These are phyloP conservation scores for Malurus cyaneus DNA, from an alignment of 2,113 vertebrate species.

Conservation along the genomic window DNA sequence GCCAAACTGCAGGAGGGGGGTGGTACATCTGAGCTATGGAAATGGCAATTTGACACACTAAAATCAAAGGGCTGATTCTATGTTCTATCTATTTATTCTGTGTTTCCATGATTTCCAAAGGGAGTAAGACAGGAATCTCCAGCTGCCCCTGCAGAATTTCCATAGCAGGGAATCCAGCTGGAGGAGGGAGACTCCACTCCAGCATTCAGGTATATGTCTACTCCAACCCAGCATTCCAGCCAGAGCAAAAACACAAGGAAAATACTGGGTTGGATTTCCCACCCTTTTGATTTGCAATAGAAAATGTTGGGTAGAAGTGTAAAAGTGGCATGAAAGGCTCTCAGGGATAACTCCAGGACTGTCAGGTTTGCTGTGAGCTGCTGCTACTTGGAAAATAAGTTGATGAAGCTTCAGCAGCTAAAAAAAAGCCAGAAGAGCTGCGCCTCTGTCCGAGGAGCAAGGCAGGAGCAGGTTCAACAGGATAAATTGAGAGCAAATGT, in stretches of 20 bases:
- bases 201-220: neutral
- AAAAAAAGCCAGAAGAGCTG: neutral
- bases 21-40: neutral
- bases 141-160: neutral
- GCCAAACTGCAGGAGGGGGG: neutral
- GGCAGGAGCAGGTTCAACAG: constrained; percentile 33
- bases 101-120: neutral
- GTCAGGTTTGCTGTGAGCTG: neutral
- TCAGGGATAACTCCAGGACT: neutral
- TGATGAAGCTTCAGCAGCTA: neutral
- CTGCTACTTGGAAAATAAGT: neutral
- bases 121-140: neutral
- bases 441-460: neutral
- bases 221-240: neutral
- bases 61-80: neutral
- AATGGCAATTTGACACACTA: neutral
- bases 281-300: neutral
- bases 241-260: neutral
- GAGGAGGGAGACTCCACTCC: neutral
- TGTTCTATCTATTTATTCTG: neutral
- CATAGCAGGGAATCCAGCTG: neutral
- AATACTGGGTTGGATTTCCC: accelerated
- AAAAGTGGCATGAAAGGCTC: neutral
- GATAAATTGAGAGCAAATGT: neutral
- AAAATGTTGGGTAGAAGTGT: neutral